Evolutionary conservation across 2,888 invertebrate genomes (phyloP).

Genomic region (Phyto melanocephala): DNA sequence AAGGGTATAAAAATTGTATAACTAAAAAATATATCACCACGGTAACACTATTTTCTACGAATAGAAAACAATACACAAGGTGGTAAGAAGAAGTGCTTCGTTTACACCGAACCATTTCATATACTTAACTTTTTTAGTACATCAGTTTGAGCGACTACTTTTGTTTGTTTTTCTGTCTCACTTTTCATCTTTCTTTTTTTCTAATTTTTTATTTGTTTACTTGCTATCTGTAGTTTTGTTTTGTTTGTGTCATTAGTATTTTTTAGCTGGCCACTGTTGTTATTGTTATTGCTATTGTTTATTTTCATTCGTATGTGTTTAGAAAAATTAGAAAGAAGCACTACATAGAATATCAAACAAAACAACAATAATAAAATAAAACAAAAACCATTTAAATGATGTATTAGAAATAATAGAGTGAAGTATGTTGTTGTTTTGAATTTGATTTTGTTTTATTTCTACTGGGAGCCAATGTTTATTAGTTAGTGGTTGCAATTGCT

Average conservation of each 20-base stretch:
- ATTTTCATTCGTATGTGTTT: slow-evolving; percentile 35
- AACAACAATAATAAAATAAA: slow-evolving; percentile 18
- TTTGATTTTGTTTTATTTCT: slow-evolving; percentile 64
- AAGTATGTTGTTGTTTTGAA: slow-evolving; percentile 63
- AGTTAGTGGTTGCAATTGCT: slow-evolving; percentile 44
- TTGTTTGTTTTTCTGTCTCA: slow-evolving; percentile 43
- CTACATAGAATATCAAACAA: slow-evolving; percentile 29
- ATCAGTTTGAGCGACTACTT: slow-evolving; percentile 26
- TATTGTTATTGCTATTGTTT: slow-evolving; percentile 19
- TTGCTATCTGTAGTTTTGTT: slow-evolving; percentile 48
- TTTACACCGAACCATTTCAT: not conserved
- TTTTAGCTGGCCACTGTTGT: slow-evolving; percentile 63
- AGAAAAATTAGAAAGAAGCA: slow-evolving; percentile 63
- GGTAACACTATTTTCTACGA: not conserved
- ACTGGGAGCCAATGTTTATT: slow-evolving; percentile 55
- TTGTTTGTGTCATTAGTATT: slow-evolving; percentile 35
- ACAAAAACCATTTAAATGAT: slow-evolving; percentile 5
- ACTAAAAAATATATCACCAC: no score
- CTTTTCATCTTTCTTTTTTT: not conserved
- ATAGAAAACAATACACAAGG: not conserved
- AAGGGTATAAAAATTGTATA: no score
- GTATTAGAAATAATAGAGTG: slow-evolving; percentile 58
- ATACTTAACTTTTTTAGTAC: no score
- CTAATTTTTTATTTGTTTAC: not conserved
- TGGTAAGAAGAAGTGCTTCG: not conserved